A percentile compares a stretch with the other conserved stretches of the same genome.
Conservation (phyloP, 2,797 vertebrate genomes). For the Sphenopsis melanotis region DNA sequence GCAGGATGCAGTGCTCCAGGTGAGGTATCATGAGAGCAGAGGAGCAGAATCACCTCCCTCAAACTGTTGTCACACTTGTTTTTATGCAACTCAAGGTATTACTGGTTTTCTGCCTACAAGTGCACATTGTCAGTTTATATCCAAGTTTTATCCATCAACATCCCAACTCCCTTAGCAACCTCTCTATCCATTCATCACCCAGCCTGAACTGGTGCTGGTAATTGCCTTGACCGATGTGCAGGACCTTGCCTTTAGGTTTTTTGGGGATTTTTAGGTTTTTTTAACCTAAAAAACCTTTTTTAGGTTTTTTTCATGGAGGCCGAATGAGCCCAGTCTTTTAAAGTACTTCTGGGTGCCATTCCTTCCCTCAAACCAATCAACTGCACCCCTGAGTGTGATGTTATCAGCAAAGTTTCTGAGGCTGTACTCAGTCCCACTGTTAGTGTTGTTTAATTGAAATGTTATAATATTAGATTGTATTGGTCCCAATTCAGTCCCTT, state of each 20-base stretch:
- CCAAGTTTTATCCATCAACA: neutral
- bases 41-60: neutral
- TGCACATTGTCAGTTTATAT: neutral
- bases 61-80: neutral
- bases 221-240: neutral
- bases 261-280: neutral
- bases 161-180: neutral
- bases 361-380: neutral
- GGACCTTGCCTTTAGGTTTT: neutral
- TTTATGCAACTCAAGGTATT: neutral
- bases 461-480: too few species aligned
- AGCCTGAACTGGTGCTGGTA: neutral
- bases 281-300: too few species aligned
- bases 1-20: neutral
- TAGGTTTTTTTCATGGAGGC: neutral
- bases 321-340: too few species aligned
- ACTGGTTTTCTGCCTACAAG: neutral
- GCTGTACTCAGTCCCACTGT: neutral
- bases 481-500: too few species aligned
- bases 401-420: neutral
- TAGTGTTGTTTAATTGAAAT: neutral
- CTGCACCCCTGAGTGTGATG: too few species aligned
- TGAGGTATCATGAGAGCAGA: neutral
- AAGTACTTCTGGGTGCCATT: neutral
- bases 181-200: neutral